These are phyloP conservation scores for Paracyclopina nana DNA, from an alignment of 1,140 invertebrate genomes.

Conservation along the genomic window DNA sequence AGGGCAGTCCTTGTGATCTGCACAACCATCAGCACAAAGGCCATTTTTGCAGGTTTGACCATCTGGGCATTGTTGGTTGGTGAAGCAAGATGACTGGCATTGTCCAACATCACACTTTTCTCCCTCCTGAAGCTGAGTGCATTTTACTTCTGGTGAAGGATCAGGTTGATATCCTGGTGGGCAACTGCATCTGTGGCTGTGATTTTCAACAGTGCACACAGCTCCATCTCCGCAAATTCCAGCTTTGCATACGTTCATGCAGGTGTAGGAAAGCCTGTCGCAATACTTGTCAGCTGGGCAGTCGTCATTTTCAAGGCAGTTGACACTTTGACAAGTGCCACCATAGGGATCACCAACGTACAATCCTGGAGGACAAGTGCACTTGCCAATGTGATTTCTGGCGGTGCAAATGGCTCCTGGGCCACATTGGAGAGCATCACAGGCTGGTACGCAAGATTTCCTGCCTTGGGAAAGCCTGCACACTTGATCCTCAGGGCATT, in stretches of 20 bases:
- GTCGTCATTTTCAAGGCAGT: constrained; percentile 63
- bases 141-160: constrained; percentile 56
- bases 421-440: constrained; percentile 50
- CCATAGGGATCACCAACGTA: constrained; percentile 65
- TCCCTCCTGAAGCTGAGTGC: constrained; percentile 25
- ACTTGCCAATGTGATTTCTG: constrained; percentile 66
- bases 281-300: constrained; percentile 54
- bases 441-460: constrained; percentile 46
- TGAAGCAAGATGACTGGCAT: constrained; percentile 50
- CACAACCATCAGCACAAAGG: constrained; percentile 55
- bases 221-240: constrained; percentile 65
- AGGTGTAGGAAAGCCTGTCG: constrained; percentile 57
- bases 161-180: constrained; percentile 55
- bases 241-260: constrained; percentile 53
- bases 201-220: constrained; percentile 64
- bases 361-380: constrained; percentile 60
- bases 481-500: constrained; percentile 55
- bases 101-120: constrained; percentile 12
- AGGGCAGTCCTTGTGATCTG: constrained; percentile 54
- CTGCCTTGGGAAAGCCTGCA: constrained; percentile 35
- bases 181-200: constrained; percentile 57
- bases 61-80: constrained; percentile 52
- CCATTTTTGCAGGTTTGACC: constrained; percentile 54
- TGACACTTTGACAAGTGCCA: constrained; percentile 50
- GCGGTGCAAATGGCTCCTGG: constrained; percentile 61